Base-by-base conservation (phyloP, 2,113 vertebrate genomes). In the Anhinga rufa region DNA sequence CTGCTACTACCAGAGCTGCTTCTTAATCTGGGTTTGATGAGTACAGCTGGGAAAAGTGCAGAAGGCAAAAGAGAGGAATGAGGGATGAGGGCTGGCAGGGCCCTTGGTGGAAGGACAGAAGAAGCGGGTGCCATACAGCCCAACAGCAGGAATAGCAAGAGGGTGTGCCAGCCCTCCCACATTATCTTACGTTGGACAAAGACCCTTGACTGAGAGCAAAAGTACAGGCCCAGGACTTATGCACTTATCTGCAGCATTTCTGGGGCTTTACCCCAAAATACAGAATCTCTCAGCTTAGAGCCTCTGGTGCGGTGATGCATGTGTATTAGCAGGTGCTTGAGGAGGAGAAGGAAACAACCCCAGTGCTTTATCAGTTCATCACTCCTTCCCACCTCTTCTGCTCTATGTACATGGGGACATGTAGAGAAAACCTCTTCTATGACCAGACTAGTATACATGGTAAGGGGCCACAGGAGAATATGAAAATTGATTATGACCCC, bases 81-180 rank as follows among this genome's bases (percentile, higher is more conserved):
- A 91, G 24, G 44, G 44, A 54, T 64, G 40, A n/a, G 13, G 18
- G 29, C 31, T 58, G 44, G 26, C 0, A 2, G 19, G 20, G 26
- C 74, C 34, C 21, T 8, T 36, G 17, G 13, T 25, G 15, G 4
- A 88, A 85, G 21, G 29, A 16, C 26, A 71, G 57, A 60, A 78
- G 46, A 18, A 72, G 52, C 0, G 4, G 28, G 8, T 61, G 19
- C 22, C 2, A 1, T 26, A 66, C 12, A 36, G 29, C 17, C 26
- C 16, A 65, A 68, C 4, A 71, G 38, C 26, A 86, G 32, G 60
- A 74, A 77, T 54, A 85, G 21, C 32, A 66, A 60, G 24, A 91
- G 10, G 7, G 29, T 0, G 0, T 81, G 46, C 61, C 68, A 68
- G 57, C 3, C 34, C 24, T 72, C 25, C 7, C 2, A 15, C 38